These are phyloP conservation scores for Vireo griseus DNA, from an alignment of 2,797 vertebrate species.

Conservation along the genomic window DNA sequence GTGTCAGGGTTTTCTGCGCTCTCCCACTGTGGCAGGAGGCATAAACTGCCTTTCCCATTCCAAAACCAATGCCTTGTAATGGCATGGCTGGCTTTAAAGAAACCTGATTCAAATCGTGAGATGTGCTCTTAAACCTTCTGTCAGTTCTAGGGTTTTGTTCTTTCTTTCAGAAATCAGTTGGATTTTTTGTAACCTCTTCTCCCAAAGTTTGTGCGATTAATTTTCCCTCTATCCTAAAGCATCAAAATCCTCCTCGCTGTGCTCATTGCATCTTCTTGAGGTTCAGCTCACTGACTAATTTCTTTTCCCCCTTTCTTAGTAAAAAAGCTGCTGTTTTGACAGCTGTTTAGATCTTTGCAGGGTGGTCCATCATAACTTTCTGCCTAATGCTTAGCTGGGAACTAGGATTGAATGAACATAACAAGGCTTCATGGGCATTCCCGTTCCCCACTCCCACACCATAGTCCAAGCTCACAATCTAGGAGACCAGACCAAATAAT, in stretches of 20 bases:
- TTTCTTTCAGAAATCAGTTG: not conserved
- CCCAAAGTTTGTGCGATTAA: not conserved
- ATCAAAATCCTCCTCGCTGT: not conserved
- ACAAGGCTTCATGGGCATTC: not conserved
- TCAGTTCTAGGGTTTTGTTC: not conserved
- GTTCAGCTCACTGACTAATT: not conserved
- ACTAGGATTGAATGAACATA: not conserved
- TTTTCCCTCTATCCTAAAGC: not conserved
- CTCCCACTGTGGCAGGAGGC: not conserved
- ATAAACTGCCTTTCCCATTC: rapidly evolving
- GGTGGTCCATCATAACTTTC: not conserved
- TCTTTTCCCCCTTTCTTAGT: not conserved
- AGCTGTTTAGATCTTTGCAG: not conserved
- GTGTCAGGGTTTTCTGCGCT: not conserved
- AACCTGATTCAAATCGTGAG: not conserved
- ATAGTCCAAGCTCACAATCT: not conserved
- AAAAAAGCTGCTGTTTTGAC: not conserved
- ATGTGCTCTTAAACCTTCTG: not conserved
- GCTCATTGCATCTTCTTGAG: not conserved
- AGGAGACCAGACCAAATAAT: not conserved
- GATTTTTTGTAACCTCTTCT: not conserved
- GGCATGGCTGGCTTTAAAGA: not conserved
- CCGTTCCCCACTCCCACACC: not conserved
- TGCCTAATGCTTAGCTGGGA: not conserved
- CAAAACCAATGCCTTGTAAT: not conserved